phyloP scores from a whole-genome alignment of 2,113 vertebrate species.

The Herpetotheres cachinnans region DNA sequence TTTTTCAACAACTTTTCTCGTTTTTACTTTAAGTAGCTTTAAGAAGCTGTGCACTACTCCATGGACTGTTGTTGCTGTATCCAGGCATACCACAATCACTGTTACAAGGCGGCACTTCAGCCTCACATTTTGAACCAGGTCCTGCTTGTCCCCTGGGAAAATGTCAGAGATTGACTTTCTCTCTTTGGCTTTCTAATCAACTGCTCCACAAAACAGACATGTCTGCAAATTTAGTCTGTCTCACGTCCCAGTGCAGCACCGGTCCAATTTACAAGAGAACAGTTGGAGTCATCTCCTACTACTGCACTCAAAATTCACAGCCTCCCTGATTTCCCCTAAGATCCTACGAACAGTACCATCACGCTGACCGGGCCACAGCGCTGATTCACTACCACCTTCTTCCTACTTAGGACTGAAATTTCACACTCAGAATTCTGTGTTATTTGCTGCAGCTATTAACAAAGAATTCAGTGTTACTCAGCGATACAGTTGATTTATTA shows the following conservation, averaged over 20 bases:
- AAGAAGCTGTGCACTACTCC: not conserved
- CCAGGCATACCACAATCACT: not conserved
- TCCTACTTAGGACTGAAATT: not conserved
- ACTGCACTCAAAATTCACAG: not conserved
- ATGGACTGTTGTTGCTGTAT: not conserved
- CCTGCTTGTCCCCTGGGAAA: not conserved
- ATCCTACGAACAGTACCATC: not conserved
- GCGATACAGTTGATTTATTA: not conserved
- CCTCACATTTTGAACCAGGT: not conserved
- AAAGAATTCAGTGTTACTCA: not conserved
- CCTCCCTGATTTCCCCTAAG: not conserved
- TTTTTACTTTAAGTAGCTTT: not conserved
- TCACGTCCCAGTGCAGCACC: not conserved
- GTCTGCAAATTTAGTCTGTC: not conserved
- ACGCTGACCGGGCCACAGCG: accelerated
- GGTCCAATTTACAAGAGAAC: not conserved
- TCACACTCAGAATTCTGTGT: not conserved
- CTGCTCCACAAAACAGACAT: not conserved
- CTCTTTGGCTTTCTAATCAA: not conserved
- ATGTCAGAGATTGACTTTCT: not conserved
- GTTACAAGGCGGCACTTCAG: not conserved
- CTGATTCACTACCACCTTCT: not conserved
- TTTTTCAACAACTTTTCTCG: not conserved
- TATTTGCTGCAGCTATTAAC: not conserved
- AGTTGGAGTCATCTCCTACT: not conserved